phyloP scores from a whole-genome alignment of 2,888 invertebrate genomes.

The Pantelozetes paolii region DNA sequence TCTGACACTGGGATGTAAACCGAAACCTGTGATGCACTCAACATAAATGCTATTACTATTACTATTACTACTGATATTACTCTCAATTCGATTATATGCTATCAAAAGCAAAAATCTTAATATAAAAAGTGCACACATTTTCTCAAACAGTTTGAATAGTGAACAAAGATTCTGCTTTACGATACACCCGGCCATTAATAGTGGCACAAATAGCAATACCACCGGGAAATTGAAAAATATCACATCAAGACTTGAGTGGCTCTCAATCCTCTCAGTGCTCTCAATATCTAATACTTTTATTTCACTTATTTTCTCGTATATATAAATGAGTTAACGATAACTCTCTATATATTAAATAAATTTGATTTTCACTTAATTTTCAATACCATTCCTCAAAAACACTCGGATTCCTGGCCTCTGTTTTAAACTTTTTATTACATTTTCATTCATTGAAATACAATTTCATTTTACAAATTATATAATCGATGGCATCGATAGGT shows the following conservation, averaged over 20 bases:
- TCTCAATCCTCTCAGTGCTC: too few species aligned
- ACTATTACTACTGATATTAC: background rate
- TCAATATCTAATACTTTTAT: background rate
- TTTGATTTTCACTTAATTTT: background rate
- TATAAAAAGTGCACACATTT: constrained; percentile 13
- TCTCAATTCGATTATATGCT: constrained; percentile 15
- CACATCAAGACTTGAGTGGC: constrained; percentile 24
- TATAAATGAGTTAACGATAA: background rate
- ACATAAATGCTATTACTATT: constrained; percentile 20
- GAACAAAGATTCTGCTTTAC: background rate
- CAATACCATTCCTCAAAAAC: too few species aligned
- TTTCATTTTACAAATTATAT: too few species aligned
- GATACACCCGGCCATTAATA: constrained; percentile 18
- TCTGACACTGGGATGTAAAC: constrained; percentile 20
- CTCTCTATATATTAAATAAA: constrained; percentile 4
- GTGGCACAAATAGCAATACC: background rate
- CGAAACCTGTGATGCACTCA: constrained; percentile 22
- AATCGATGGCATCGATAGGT: too few species aligned
- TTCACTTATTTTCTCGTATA: background rate
- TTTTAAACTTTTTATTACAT: too few species aligned
- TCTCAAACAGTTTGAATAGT: background rate
- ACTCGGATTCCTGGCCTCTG: too few species aligned
- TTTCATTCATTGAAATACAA: too few species aligned
- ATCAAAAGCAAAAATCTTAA: constrained; percentile 23
- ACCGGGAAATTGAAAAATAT: constrained; percentile 26